These are phyloP conservation scores for Caenorhabditis angaria DNA, from an alignment of 2,888 invertebrate genomes.

Conservation along the genomic window DNA sequence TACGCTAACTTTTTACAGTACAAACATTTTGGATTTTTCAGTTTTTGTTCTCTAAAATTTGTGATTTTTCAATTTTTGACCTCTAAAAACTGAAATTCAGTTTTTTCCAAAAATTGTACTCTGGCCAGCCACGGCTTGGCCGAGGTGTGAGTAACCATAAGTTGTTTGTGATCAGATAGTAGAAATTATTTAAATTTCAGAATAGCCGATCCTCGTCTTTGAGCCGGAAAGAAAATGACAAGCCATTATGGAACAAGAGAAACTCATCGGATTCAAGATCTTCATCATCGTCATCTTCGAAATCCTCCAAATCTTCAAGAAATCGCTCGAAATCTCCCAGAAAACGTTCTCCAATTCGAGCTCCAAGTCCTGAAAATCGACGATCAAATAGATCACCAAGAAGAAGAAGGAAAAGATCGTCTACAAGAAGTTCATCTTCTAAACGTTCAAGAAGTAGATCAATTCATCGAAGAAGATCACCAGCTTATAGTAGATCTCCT, in stretches of 20 bases:
- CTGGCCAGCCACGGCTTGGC: too few species aligned
- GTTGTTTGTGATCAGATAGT: constrained; percentile 6
- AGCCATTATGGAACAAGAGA: constrained; percentile 34
- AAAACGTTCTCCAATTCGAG: constrained; percentile 27
- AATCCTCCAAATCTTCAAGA: constrained; percentile 8
- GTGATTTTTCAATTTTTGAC: too few species aligned
- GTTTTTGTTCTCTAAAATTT: too few species aligned
- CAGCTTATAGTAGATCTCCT: constrained; percentile 9
- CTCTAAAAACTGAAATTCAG: too few species aligned
- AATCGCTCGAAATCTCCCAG: constrained; percentile 16
- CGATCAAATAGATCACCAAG: constrained; percentile 16
- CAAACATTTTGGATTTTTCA: too few species aligned
- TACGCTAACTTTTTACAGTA: too few species aligned
- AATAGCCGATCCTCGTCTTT: background rate
- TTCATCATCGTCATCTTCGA: background rate
- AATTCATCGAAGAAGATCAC: constrained; percentile 5
- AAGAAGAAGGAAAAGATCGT: constrained; percentile 1
- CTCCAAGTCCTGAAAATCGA: constrained; percentile 22
- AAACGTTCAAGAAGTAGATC: background rate
- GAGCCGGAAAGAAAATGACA: constrained; percentile 12
- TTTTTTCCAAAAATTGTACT: too few species aligned
- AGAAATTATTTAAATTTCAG: constrained; percentile 8
- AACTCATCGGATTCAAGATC: background rate
- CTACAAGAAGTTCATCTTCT: background rate
- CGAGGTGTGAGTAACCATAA: background rate